Percentiles rank a stretch among this genome's conserved stretches.
These are phyloP conservation scores for Cliona cf. orientalis DNA, from an alignment of 37 sponge, comb jelly and placozoan genomes.

Conservation along the genomic window DNA sequence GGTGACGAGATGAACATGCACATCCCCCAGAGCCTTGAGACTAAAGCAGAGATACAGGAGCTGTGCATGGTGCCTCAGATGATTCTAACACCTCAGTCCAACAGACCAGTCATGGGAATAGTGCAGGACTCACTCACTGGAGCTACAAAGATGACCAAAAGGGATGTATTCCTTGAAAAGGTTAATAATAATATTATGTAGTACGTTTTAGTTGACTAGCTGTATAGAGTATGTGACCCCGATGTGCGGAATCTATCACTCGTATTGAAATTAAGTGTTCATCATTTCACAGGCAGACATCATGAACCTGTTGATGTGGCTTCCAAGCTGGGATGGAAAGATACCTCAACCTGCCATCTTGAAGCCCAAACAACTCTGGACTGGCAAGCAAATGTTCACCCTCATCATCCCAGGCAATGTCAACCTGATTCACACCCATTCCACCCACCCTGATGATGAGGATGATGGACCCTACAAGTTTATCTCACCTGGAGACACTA, in stretches of 20 bases:
- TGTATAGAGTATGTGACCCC: not conserved
- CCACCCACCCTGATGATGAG: conserved; percentile 94
- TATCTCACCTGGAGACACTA: conserved; percentile 98
- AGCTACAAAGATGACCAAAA: conserved; percentile 90
- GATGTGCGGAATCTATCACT: not conserved
- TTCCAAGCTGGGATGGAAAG: conserved; percentile 97
- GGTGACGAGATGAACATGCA: conserved; percentile 99
- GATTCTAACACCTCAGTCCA: conserved; percentile 98
- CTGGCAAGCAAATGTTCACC: conserved; percentile 98
- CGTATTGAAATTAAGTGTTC: not conserved
- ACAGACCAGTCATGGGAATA: conserved; percentile 99
- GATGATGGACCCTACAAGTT: conserved; percentile 91
- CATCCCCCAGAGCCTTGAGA: conserved; percentile 97
- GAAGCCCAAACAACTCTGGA: conserved; percentile 99
- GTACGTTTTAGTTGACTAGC: not conserved
- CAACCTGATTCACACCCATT: conserved; percentile 86
- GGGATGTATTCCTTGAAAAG: conserved; percentile 97
- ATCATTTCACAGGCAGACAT: conserved; percentile 65
- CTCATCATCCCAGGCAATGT: conserved; percentile 94
- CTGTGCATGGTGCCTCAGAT: conserved; percentile 87
- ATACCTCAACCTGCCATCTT: conserved; percentile 97
- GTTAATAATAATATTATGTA: too few species aligned
- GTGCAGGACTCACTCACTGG: conserved; percentile 97
- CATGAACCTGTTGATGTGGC: conserved; percentile 99
- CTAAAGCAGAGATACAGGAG: conserved; percentile 93